Percentiles rank a stretch among this genome's conserved stretches.
phyloP scores from a whole-genome alignment of 2,113 vertebrate species.

The Mesitornis unicolor region DNA sequence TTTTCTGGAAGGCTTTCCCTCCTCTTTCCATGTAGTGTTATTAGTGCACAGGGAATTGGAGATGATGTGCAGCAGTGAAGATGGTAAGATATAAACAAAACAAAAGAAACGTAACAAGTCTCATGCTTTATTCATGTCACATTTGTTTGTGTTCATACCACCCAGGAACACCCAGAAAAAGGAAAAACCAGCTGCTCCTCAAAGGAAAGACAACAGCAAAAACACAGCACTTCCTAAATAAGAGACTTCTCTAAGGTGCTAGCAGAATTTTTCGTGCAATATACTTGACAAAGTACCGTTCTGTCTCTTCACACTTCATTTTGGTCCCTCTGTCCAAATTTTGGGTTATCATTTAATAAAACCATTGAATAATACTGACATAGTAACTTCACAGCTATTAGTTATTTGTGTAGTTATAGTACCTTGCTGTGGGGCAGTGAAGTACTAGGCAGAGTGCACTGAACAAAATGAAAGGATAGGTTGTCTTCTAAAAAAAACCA shows the following conservation, averaged over 20 bases:
- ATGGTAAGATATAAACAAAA: background rate
- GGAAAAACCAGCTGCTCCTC: constrained; percentile 11
- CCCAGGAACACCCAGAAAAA: background rate
- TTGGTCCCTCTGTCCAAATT: background rate
- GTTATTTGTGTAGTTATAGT: background rate
- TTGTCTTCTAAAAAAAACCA: background rate
- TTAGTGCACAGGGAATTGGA: background rate
- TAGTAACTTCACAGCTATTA: background rate
- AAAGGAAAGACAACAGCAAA: background rate
- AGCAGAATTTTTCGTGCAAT: background rate
- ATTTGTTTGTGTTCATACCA: constrained; percentile 20
- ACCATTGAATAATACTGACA: background rate
- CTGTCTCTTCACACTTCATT: background rate
- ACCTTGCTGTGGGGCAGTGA: background rate
- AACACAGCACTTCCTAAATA: background rate
- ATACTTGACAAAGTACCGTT: background rate
- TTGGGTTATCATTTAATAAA: background rate
- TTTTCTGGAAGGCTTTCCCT: background rate
- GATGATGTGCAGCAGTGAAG: background rate
- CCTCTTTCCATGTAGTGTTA: background rate
- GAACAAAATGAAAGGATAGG: constrained; percentile 23
- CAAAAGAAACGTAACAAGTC: background rate
- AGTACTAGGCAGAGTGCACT: background rate
- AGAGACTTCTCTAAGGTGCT: background rate
- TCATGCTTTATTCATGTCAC: constrained; percentile 39